Evolutionary conservation across 64 coral and sea anemone genomes (phyloP).

Genomic region (Porites lutea): DNA sequence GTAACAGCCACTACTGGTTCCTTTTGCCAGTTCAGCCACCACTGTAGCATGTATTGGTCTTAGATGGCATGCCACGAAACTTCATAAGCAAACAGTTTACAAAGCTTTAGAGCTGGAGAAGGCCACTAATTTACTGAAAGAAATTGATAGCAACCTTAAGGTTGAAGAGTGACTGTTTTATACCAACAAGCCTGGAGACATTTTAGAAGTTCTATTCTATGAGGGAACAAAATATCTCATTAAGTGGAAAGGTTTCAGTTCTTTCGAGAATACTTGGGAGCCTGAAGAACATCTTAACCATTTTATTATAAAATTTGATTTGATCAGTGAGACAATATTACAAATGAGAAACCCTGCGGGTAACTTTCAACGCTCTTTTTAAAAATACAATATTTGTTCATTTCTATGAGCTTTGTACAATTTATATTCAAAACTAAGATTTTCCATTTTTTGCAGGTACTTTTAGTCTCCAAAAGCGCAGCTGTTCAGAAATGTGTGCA

Average conservation of each 20-base stretch:
- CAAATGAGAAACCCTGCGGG: no score
- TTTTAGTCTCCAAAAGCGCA: constrained; percentile 31
- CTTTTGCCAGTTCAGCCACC: constrained; percentile 52
- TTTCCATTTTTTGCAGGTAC: constrained; percentile 25
- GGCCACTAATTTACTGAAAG: constrained; percentile 6
- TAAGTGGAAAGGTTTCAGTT: constrained; percentile 38
- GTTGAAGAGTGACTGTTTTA: constrained; percentile 43
- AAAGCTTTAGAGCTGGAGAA: constrained; percentile 24
- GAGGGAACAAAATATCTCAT: constrained; percentile 20
- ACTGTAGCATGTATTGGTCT: constrained; percentile 32
- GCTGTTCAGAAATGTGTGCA: constrained; percentile 13
- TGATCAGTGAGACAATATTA: no score
- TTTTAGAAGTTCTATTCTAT: not conserved
- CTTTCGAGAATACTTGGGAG: constrained; percentile 34
- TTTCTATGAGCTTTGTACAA: not conserved
- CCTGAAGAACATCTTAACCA: constrained; percentile 44
- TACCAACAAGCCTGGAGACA: constrained; percentile 45
- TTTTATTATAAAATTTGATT: not conserved
- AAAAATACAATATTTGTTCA: not conserved
- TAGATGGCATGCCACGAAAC: constrained; percentile 52
- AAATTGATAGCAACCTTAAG: constrained; percentile 42
- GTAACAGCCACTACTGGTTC: constrained; percentile 50
- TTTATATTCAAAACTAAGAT: not conserved
- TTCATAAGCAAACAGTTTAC: constrained; percentile 63
- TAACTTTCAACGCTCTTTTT: no score